Conservation (phyloP, 2,113 vertebrate genomes). For the Fulmarus glacialis region DNA sequence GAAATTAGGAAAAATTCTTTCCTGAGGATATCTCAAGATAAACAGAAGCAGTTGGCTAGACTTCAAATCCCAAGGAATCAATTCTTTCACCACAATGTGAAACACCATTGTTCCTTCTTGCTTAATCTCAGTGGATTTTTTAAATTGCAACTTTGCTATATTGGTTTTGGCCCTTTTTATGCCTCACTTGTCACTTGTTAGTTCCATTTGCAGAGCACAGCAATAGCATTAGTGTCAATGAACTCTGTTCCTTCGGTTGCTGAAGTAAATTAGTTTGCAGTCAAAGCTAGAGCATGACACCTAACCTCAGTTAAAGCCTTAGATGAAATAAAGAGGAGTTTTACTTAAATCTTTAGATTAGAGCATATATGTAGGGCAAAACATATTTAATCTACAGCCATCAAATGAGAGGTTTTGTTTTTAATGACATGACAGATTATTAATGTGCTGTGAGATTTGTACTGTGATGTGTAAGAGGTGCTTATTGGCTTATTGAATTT, state of each 20-base stretch:
- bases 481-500: background rate
- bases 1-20: background rate
- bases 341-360: background rate
- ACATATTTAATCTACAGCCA: background rate
- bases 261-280: conserved; percentile 43
- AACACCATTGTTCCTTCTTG: background rate
- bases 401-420: background rate
- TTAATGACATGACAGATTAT: background rate
- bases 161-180: background rate
- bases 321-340: background rate
- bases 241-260: conserved; percentile 21
- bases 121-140: background rate
- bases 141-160: background rate
- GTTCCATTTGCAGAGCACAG: background rate
- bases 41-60: background rate
- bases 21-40: background rate
- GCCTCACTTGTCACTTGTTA: background rate
- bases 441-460: background rate
- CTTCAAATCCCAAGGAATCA: background rate
- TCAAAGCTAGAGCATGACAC: background rate
- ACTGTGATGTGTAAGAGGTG: background rate
- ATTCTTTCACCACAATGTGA: background rate
- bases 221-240: background rate
- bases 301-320: background rate
- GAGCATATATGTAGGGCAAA: background rate